A percentile compares a stretch with the other conserved stretches of the same genome.
Conservation (phyloP, 2,888 invertebrate genomes). For the Hoplodrina ambigua region DNA sequence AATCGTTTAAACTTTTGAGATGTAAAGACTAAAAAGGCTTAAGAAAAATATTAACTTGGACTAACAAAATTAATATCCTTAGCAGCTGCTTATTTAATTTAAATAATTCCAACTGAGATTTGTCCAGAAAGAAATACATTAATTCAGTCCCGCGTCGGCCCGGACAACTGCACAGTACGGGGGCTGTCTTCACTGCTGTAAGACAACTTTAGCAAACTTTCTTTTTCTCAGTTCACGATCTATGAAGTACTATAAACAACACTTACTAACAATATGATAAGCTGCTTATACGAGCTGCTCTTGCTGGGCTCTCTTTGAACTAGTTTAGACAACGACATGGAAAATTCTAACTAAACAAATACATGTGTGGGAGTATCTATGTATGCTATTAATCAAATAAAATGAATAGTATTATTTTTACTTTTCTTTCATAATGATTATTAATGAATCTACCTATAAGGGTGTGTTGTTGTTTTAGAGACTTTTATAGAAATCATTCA, state of each 20-base stretch:
- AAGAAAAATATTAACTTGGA: constrained; percentile 48
- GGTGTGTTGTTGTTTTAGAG: background rate
- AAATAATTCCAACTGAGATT: constrained; percentile 50
- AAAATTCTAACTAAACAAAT: constrained; percentile 10
- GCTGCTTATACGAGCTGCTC: background rate
- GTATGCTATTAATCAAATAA: background rate
- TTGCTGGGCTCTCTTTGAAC: constrained; percentile 17
- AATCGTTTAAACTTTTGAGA: constrained; percentile 43
- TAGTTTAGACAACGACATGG: constrained; percentile 5
- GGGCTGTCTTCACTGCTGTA: constrained; percentile 53
- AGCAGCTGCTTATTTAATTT: constrained; percentile 52
- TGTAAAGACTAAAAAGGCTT: constrained; percentile 33
- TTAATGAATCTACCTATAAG: background rate
- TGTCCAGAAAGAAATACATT: constrained; percentile 58
- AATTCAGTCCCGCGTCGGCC: constrained; percentile 48
- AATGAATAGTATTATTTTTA: background rate
- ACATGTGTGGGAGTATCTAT: background rate
- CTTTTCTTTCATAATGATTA: constrained; percentile 3
- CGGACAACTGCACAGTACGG: constrained; percentile 50
- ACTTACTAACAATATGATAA: constrained; percentile 42
- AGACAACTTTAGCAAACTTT: constrained; percentile 62
- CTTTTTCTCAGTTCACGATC: constrained; percentile 60
- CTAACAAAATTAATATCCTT: constrained; percentile 54
- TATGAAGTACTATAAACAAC: constrained; percentile 59
- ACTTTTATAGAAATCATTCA: no score